Evolutionary conservation across 2,113 vertebrate genomes (phyloP), one percentile per base, ranked within the genome.

Genomic region (Stictonetta naevosa): DNA sequence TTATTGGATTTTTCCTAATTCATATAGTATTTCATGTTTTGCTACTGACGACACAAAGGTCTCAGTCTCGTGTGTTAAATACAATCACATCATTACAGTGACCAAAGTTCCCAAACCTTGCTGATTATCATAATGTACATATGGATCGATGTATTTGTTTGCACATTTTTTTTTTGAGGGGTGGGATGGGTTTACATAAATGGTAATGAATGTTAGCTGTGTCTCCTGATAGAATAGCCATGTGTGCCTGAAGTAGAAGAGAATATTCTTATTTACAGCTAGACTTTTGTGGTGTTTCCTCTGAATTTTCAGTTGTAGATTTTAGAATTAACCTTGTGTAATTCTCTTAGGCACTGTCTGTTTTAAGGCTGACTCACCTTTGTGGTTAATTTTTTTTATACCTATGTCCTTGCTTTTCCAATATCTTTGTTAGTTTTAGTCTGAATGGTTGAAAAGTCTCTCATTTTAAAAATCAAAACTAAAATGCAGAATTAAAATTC

Each of bases 1-100:
- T 93, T 96, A 95, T 92, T 96, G 96, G 84, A 96, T 97, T 97
- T 96, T 94, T 73, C 90, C 78, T 90, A 96, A 94, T 96, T 96
- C 93, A 75, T 69, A 88, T 62, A 81, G 59, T 88, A 91, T 83
- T 97, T 96, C 66, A 86, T 96, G 72, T 83, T 94, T 96, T 96
- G 91, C 91, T 93, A 78, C 79, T 75, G 88, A 96, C 3, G 60
- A 80, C 53, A 86, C 56, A 91, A 94, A 87, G 46, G 74, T 95
- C 94, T 92, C 95, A 71, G 58, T 89, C 68, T 58, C 92, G 55
- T 69, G 93, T 84, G 91, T 95, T 88, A 94, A 92, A 92, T 72
- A 66, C 60, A 88, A 83, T 72, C 72, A 83, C 60, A 77, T 84
- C 77, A 85, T 56, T 80, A 68, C 90, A 90, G 63, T 80, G 81